Base-by-base conservation (phyloP, 2,797 vertebrate genomes). In the Chaunax sp. region DNA sequence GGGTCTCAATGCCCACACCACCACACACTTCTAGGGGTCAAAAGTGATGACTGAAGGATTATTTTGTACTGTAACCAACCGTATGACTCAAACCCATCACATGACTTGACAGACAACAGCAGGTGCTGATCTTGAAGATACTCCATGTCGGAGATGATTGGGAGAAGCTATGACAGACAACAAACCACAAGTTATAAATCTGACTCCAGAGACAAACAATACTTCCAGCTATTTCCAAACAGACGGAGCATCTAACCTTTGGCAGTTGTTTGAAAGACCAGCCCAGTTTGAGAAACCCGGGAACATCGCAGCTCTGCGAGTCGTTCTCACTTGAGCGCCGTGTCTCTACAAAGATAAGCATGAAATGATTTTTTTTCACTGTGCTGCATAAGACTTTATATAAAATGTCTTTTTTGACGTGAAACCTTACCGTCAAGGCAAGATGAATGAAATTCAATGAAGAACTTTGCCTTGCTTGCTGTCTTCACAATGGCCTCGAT, bases 21-120 rank as follows among this genome's bases (percentile, higher is more conserved):
- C n/a, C n/a, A n/a, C n/a, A n/a, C n/a, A n/a, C n/a, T n/a, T n/a
- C n/a, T n/a, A n/a, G n/a, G n/a, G n/a, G n/a, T n/a, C n/a, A n/a
- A n/a, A 4, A 30, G 28, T 30, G 9, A 30, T 30, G 28, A 30
- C 28, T 30, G 4, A 30, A 9, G 28, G 28, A 4, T 30, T 30
- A 30, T 30, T 30, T 30, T 50, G 25, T 22, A 13, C 33, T 8
- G 47, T n/a, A 33, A 89, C 91, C 59, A 51, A 95, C 95, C 95
- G 14, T 95, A 96, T 58, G 95, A 95, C 81, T 96, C 95, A 63
- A 94, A 95, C 6, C 95, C 94, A 72, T 96, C 95, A 85, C 93
- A 94, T 64, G 95, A 94, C 81, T 94, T 95, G 60, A 96, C 90
- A 52, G 93, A 95, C 49, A 95, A 41, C 66, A 96, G 92, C 65